Evolutionary conservation across 1,140 invertebrate genomes (phyloP).

Genomic region (Pantala flavescens): DNA sequence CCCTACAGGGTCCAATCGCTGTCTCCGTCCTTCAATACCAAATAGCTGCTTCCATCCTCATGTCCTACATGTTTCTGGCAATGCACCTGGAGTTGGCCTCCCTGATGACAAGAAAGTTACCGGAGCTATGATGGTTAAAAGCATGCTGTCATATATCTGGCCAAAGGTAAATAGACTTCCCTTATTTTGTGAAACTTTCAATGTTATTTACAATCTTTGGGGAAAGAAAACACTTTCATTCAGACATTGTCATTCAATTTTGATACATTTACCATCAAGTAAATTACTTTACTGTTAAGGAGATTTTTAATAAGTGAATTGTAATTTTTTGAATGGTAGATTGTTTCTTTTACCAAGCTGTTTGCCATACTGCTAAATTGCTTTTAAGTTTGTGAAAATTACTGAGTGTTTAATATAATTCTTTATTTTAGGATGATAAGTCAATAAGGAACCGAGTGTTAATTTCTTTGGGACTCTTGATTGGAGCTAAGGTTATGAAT

Average conservation of each 20-base stretch:
- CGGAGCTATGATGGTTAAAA: slow-evolving; percentile 68
- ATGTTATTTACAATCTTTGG: no score
- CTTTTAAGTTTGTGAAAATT: no score
- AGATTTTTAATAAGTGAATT: no score
- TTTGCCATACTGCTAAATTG: neutral
- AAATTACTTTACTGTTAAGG: no score
- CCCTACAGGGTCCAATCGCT: neutral
- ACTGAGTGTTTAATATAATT: neutral
- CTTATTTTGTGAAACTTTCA: no score
- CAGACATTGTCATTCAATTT: no score
- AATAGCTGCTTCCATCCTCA: slow-evolving; percentile 87
- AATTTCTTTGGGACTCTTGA: slow-evolving; percentile 66
- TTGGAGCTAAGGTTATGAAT: slow-evolving; percentile 78
- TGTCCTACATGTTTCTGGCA: slow-evolving; percentile 47
- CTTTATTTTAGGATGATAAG: slow-evolving; percentile 54
- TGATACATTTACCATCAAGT: no score
- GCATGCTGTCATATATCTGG: slow-evolving; percentile 92
- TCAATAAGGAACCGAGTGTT: slow-evolving; percentile 72
- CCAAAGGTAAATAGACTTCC: slow-evolving; percentile 53
- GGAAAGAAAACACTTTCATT: no score
- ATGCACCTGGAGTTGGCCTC: neutral
- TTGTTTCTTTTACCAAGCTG: neutral
- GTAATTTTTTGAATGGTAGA: no score
- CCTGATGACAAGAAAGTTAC: slow-evolving; percentile 40
- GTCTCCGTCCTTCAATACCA: neutral